Evolutionary conservation across 2,888 invertebrate species (phyloP).

Genomic region (Andrena dorsata): DNA sequence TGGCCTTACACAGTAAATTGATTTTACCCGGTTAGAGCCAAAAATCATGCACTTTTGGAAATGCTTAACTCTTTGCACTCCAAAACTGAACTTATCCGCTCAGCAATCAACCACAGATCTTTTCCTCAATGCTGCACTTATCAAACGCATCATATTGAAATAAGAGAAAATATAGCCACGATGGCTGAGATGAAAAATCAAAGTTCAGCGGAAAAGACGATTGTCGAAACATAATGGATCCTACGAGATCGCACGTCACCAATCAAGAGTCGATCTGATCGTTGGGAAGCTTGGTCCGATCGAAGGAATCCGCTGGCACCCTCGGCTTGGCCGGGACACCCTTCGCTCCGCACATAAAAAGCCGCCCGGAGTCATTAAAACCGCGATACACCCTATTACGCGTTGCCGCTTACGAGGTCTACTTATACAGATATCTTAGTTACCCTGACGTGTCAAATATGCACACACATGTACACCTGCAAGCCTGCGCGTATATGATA

Average conservation of each 20-base stretch:
- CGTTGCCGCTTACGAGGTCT: slow-evolving; percentile 48
- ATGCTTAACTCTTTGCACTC: too few species aligned
- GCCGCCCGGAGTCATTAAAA: slow-evolving; percentile 57
- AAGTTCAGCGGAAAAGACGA: too few species aligned
- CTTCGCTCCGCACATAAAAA: slow-evolving; percentile 44
- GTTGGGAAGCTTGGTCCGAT: slow-evolving; percentile 48
- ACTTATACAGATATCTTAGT: slow-evolving; percentile 62
- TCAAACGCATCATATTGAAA: too few species aligned
- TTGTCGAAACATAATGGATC: too few species aligned
- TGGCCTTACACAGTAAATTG: too few species aligned
- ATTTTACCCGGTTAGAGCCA: too few species aligned
- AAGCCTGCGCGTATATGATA: slow-evolving; percentile 58
- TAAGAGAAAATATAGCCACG: too few species aligned
- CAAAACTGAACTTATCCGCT: too few species aligned
- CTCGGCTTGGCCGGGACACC: neutral
- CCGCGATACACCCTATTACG: slow-evolving; percentile 61
- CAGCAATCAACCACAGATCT: too few species aligned
- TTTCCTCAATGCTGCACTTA: too few species aligned
- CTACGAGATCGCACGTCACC: slow-evolving; percentile 47
- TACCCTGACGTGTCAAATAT: slow-evolving; percentile 69
- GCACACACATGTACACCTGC: slow-evolving; percentile 59
- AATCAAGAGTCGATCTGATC: slow-evolving; percentile 24
- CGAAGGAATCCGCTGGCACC: slow-evolving; percentile 43
- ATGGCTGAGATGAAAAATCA: too few species aligned
- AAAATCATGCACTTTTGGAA: too few species aligned